These are phyloP conservation scores for Donacobius atricapilla DNA, from an alignment of 2,113 vertebrate genomes.

Conservation along the genomic window DNA sequence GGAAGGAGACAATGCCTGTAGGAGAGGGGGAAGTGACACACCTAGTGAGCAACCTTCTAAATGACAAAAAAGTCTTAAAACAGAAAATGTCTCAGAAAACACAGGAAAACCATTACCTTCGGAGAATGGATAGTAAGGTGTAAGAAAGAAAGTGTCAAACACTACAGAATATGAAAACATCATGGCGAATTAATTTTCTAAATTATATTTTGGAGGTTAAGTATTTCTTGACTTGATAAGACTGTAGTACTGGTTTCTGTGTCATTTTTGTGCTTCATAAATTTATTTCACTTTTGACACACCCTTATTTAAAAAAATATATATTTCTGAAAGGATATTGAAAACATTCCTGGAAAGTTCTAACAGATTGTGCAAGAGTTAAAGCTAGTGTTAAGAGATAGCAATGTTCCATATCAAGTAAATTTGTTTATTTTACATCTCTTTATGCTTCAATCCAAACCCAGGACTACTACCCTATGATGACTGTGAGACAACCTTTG, in stretches of 20 bases:
- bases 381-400: not conserved
- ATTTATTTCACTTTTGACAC: not conserved
- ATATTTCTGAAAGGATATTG: not conserved
- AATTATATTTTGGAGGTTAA: not conserved
- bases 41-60: constrained; percentile 20
- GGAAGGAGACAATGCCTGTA: constrained; percentile 23
- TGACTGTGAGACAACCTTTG: not conserved
- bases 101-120: not conserved
- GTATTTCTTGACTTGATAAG: not conserved
- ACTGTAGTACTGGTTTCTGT: not conserved
- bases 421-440: not conserved
- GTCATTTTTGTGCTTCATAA: not conserved
- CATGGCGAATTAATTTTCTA: not conserved
- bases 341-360: not conserved
- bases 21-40: constrained; percentile 24
- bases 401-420: not conserved
- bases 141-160: not conserved
- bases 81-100: constrained; percentile 25
- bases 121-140: not conserved
- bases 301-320: not conserved
- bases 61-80: constrained; percentile 28
- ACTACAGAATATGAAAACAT: not conserved
- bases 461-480: not conserved
- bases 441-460: not conserved
- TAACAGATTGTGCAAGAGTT: not conserved